Evolutionary conservation across 2,888 invertebrate species (phyloP), one percentile per base, ranked within the genome.

Genomic region (Abrostola triplasia): DNA sequence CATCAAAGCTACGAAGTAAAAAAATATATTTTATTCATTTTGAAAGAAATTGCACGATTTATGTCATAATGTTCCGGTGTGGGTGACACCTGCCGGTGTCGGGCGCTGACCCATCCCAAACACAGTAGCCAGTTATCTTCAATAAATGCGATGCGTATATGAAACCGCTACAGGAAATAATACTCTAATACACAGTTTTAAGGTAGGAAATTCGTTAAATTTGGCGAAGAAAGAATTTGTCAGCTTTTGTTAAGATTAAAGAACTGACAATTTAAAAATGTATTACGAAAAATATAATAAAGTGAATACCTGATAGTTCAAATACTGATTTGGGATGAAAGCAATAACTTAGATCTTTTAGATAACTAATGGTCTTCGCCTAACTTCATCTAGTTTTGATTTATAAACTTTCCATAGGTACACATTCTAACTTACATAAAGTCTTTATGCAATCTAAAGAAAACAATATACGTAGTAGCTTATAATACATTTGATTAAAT

Each of bases 1-100:
- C 24, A 24, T n/a, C 24, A 2, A 2, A 24, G 24, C 24, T 24
- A 24, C 24, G 24, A 24, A 24, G 24, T 24, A 24, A 24, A 24
- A 24, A 2, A 53, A 63, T 40, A 57, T 47, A 64, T 76, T 68
- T 71, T 50, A 73, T 67, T 67, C 60, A 67, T 76, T 76, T 63
- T 65, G 60, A 65, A 70, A 73, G 67, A 56, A 65, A 76, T 68
- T 67, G 42, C 63, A 65, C 63, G 51, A 67, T 70, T 76, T 62
- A 61, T 73, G 73, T 65, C 73, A 73, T 67, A 65, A 67, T 73
- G 54, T 73, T 61, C 76, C 64, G 64, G 65, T 73, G 65, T 61
- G 60, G 63, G 61, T 67, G 77, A 65, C 76, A 76, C 77, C 73
- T 76, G 73, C 64, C 61, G 61, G 49, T 50, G 57, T 56, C 67